Conservation (phyloP, 2,888 invertebrate species). For the Physocephala rufipes region DNA sequence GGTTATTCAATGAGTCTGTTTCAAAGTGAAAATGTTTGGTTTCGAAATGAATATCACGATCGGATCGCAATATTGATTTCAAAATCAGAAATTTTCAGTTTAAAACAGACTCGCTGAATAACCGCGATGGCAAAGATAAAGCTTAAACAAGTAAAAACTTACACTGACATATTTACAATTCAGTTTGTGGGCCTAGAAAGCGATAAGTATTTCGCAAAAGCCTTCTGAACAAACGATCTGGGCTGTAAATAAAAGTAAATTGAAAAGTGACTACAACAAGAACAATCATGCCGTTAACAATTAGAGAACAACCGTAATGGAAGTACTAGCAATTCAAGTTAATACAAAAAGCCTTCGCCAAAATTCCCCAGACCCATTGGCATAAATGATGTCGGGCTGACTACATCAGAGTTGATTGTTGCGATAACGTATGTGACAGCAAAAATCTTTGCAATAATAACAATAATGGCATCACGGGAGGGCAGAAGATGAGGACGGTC, state of each 20-base stretch:
- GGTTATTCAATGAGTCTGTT: no score
- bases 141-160: conserved; percentile 26
- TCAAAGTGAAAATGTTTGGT: no score
- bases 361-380: conserved; percentile 17
- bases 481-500: conserved; percentile 13
- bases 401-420: conserved; percentile 9
- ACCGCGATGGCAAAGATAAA: neutral
- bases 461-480: conserved; percentile 29
- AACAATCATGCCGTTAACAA: neutral
- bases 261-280: conserved; percentile 11
- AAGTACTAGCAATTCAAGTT: conserved; percentile 26
- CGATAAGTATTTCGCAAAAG: conserved; percentile 22
- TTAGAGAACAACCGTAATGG: neutral
- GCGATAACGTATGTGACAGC: conserved; percentile 30
- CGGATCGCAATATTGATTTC: no score
- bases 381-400: conserved; percentile 9
- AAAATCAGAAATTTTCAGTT: no score
- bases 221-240: conserved; percentile 24
- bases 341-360: conserved; percentile 24
- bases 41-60: no score
- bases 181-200: conserved; percentile 19
- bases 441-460: conserved; percentile 13
- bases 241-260: conserved; percentile 4
- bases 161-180: conserved; percentile 27
- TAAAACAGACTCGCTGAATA: no score